Evolutionary conservation across 2,888 invertebrate species (phyloP).

Genomic region (Erynnis tages): DNA sequence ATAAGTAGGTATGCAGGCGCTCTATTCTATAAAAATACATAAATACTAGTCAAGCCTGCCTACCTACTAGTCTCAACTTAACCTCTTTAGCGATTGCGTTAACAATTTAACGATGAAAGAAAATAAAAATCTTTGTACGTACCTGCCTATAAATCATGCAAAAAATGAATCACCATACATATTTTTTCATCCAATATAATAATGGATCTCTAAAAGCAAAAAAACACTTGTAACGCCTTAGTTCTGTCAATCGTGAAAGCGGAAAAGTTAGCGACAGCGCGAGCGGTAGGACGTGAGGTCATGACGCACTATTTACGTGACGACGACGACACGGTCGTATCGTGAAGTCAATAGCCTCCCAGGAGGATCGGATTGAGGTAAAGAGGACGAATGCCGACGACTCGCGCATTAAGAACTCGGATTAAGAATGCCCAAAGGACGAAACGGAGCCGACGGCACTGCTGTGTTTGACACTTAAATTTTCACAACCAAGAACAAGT

Average conservation of each 20-base stretch:
- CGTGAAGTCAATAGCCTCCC: constrained; percentile 36
- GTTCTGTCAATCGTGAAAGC: constrained; percentile 47
- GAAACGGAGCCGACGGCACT: too few relatives aligned
- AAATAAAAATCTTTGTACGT: not conserved
- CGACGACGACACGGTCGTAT: constrained; percentile 20
- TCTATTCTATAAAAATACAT: too few relatives aligned
- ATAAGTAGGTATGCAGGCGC: not conserved
- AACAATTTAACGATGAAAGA: too few relatives aligned
- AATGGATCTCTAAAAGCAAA: constrained; percentile 9
- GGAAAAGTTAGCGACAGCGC: constrained; percentile 42
- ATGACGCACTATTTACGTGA: constrained; percentile 41
- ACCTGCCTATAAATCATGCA: too few relatives aligned
- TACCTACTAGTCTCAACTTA: too few relatives aligned
- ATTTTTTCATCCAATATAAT: not conserved
- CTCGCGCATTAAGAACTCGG: constrained; percentile 14
- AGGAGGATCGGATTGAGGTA: constrained; percentile 33
- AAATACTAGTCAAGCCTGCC: too few relatives aligned
- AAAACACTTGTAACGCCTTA: not conserved
- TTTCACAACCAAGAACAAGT: too few relatives aligned
- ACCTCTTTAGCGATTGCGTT: too few relatives aligned
- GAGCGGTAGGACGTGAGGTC: constrained; percentile 49
- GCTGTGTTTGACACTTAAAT: too few relatives aligned
- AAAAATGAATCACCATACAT: too few relatives aligned
- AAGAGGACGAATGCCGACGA: constrained; percentile 44
- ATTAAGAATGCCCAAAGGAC: constrained; percentile 17